Percentiles rank a stretch among this genome's conserved stretches.
These are phyloP conservation scores for Lepisosteus oculatus DNA, from an alignment of 2,113 vertebrate genomes.

Conservation along the genomic window DNA sequence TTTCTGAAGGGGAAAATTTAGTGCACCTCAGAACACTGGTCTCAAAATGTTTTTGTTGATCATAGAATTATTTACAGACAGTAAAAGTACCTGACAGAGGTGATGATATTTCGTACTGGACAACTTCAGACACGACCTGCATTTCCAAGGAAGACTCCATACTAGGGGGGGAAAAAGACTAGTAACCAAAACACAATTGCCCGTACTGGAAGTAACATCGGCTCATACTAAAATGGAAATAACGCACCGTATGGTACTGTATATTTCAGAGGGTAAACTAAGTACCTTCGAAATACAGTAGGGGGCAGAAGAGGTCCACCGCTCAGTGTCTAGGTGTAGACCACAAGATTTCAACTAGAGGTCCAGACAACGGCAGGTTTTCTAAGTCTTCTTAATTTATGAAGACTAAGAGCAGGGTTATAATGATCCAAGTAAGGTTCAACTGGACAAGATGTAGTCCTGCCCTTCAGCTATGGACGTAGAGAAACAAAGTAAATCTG, in stretches of 20 bases:
- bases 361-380: too few relatives aligned
- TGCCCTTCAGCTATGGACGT: too few relatives aligned
- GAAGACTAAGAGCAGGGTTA: too few relatives aligned
- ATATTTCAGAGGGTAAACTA: too few relatives aligned
- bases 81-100: constrained; percentile 46
- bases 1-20: not conserved
- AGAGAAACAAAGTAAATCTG: too few relatives aligned
- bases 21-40: not conserved
- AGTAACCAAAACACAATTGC: constrained; percentile 2
- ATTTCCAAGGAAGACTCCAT: constrained; percentile 51
- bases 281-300: too few relatives aligned
- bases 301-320: too few relatives aligned
- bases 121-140: constrained; percentile 43
- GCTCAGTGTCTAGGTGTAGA: too few relatives aligned
- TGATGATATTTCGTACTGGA: constrained; percentile 34
- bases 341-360: too few relatives aligned
- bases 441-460: too few relatives aligned
- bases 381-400: too few relatives aligned
- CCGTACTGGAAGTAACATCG: not conserved
- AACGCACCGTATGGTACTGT: not conserved
- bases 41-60: not conserved
- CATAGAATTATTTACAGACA: not conserved
- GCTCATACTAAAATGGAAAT: not conserved
- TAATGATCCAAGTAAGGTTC: too few relatives aligned
- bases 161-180: constrained; percentile 34